Base-by-base conservation (phyloP, 2,797 vertebrate species). In the Semotilus atromaculatus region DNA sequence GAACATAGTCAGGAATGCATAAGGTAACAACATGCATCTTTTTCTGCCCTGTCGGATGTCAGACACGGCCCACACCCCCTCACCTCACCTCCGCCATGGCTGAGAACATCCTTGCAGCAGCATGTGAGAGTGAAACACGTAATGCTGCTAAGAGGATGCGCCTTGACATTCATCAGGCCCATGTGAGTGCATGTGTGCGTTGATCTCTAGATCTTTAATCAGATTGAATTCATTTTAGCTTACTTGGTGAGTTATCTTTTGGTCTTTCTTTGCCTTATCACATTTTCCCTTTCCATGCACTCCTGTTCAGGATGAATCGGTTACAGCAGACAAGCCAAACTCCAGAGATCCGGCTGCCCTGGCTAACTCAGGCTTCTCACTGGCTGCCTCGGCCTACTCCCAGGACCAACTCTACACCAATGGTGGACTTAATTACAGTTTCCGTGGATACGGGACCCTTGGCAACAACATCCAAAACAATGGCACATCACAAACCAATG, bases 51-150 rank as follows among this genome's bases (percentile, higher is more conserved):
- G 8, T 48, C 40, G 62, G 34, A 80, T 74, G 51, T 36, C 95
- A 99, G 98, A 97, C 97, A 74, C 95, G 98, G 91, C 97, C 98
- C 64, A 99, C 98, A 0, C 98, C 98, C 0, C 97, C 98, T 9
- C 98, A 99, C 93, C 96, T 99, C 93, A 99, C 98, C 94, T 99
- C 98, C 0, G 98, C 98, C 94, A 98, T 99, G 98, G 98, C 98
- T 0, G 98, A 99, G 88, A 99, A 99, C 94, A 99, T 99, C 94
- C 95, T 99, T 75, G 98, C 98, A 0, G 97, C 98, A 0, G 98
- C 98, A 88, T 99, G 98, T 0, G 98, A 99, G 92, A 99, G 97
- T 0, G 98, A 99, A 92, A 97, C 97, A 0, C 94, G 98, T 86
- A 99, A 99, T 88, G 98, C 98, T 81, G 98, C 98, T 93, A 99